Conservation (phyloP, 1,140 invertebrate genomes). For the Triops cancriformis region DNA sequence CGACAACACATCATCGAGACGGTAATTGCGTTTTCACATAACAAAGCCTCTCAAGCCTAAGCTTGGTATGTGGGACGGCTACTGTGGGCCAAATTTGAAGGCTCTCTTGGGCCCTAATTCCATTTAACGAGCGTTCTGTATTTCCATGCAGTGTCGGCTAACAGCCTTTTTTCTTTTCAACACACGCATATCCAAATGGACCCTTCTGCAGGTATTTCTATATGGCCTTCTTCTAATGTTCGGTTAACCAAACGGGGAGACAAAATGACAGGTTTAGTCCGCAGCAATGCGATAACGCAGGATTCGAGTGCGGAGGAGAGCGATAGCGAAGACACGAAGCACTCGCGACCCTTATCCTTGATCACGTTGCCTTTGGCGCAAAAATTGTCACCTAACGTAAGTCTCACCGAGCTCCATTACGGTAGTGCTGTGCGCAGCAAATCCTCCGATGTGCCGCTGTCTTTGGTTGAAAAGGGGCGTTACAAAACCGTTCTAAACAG, state of each 20-base stretch:
- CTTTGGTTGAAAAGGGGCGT: neutral
- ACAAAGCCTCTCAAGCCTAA: neutral
- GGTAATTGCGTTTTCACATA: neutral
- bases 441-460: neutral
- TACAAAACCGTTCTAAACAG: neutral
- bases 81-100: no score
- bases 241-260: neutral
- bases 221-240: neutral
- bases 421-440: neutral
- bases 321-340: neutral
- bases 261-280: conserved; percentile 3
- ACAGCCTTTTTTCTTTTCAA: neutral
- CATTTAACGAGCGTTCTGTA: neutral
- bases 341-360: neutral
- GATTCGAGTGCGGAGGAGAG: neutral
- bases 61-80: no score
- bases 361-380: neutral
- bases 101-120: neutral
- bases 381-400: neutral
- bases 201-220: neutral
- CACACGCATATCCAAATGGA: conserved; percentile 5
- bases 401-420: neutral
- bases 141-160: neutral
- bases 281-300: neutral
- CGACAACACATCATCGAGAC: conserved; percentile 4